Percentiles rank a stretch among this genome's conserved stretches.
Conservation (phyloP, 2,797 vertebrate species). For the Mico argentatus region DNA sequence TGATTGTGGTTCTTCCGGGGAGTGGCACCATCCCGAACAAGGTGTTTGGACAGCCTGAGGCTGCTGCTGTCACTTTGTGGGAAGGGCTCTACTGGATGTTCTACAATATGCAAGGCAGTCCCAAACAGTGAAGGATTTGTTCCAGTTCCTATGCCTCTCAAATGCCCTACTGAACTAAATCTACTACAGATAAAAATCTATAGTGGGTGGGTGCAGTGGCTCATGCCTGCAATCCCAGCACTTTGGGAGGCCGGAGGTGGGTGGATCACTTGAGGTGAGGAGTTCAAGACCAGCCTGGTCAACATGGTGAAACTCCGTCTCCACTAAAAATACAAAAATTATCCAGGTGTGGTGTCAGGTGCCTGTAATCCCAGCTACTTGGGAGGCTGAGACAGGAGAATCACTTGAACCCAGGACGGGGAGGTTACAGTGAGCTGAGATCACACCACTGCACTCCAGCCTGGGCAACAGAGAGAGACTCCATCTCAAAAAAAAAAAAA, state of each 20-base stretch:
- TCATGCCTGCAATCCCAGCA: background rate
- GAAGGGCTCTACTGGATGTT: background rate
- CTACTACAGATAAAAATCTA: background rate
- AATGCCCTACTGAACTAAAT: background rate
- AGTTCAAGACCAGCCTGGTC: background rate
- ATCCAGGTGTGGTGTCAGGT: background rate
- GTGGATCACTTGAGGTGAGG: background rate
- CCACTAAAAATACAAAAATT: background rate
- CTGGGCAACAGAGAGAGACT: background rate
- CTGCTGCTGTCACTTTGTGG: background rate
- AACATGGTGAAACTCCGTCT: background rate
- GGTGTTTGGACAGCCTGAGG: background rate
- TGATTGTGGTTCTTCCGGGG: background rate
- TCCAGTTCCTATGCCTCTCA: background rate
- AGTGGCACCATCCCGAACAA: accelerated
- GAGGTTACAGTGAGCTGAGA: background rate
- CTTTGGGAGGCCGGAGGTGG: background rate
- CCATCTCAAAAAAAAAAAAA: background rate
- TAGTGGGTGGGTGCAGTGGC: background rate
- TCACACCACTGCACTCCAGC: background rate
- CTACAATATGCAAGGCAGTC: background rate
- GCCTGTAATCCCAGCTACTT: background rate
- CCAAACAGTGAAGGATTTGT: background rate
- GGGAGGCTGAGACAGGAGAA: background rate
- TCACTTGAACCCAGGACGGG: background rate